Evolutionary conservation across 2,113 vertebrate species (phyloP), one percentile per base, ranked within the genome.

Genomic region (Laticauda laticaudata): DNA sequence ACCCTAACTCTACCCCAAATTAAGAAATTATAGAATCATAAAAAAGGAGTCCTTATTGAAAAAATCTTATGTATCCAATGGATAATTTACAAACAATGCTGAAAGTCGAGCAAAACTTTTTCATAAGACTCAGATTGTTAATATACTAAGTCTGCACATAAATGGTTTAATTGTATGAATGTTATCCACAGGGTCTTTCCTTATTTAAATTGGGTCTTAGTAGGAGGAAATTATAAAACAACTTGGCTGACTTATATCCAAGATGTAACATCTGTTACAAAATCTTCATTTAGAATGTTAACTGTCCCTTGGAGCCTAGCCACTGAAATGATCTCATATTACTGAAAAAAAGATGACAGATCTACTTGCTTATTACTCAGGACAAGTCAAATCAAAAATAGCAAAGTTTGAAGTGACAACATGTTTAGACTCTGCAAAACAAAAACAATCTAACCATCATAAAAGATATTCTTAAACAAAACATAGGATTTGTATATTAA

Each of bases 361-460:
- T 90, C 92, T 91, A 88, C 91, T 96, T 95, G 94, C 93, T 96
- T 95, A 92, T 81, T 91, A 9, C 89, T 53, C 75, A 95, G 95
- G 94, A 96, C 95, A 95, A 10, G 3, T 91, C 88, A 90, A 93
- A 92, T 91, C 45, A 88, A 95, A 95, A 95, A 88, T 69, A 96
- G 59, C 86, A 96, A 92, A 93, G 94, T 86, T 94, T 93, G 91
- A 93, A 94, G 53, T 89, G 89, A 91, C 9, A 95, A 94, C 92
- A 94, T 39, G 95, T 92, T 96, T 91, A 95, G 96, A 88, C 93
- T 94, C 86, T 95, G 43, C 57, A 94, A 87, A 26, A 95, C 11
- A 94, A 94, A 93, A 93, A 34, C 59, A 94, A 95, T 75, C 86
- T 93, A 90, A 96, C 51, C 88, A 92, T 87, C 34, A 55, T 14